Percentiles rank a stretch among this genome's conserved stretches.
Evolutionary conservation across 2,797 vertebrate genomes (phyloP).

Genomic region (Parambassis ranga): DNA sequence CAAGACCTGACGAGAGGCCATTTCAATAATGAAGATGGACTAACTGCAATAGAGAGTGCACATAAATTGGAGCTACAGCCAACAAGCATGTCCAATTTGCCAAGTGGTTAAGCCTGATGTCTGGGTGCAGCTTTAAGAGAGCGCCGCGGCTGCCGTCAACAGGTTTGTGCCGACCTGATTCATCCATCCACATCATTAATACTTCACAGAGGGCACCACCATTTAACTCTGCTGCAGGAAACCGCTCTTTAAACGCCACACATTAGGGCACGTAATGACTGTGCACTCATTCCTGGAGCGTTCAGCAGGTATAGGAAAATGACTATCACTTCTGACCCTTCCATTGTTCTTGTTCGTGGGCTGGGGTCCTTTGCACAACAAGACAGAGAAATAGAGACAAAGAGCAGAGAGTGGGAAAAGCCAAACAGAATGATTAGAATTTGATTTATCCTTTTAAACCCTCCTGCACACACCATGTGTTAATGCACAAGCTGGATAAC

Average conservation of each 20-base stretch:
- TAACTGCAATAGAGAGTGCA: conserved; percentile 77
- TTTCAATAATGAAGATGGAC: conserved; percentile 81
- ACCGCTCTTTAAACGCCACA: conserved; percentile 69
- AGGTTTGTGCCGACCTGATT: conserved; percentile 64
- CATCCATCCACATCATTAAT: conserved; percentile 78
- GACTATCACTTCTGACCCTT: conserved; percentile 60
- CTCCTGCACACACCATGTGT: conserved; percentile 65
- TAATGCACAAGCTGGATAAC: conserved; percentile 80
- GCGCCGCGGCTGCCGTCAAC: conserved; percentile 55
- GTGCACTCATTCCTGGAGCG: conserved; percentile 63
- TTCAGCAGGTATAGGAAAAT: conserved; percentile 69
- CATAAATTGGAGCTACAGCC: conserved; percentile 76
- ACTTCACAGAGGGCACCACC: conserved; percentile 72
- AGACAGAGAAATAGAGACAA: conserved; percentile 66
- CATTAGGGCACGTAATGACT: conserved; percentile 67
- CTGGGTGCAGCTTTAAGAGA: conserved; percentile 68
- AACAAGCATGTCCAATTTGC: conserved; percentile 81
- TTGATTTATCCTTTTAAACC: conserved; percentile 69
- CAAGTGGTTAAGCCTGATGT: conserved; percentile 76
- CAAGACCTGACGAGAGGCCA: conserved; percentile 73
- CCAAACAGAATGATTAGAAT: conserved; percentile 69
- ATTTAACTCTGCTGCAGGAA: conserved; percentile 71
- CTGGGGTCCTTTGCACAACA: conserved; percentile 35
- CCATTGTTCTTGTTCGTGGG: conserved; percentile 54
- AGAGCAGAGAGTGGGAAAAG: conserved; percentile 58